Percentiles rank a stretch among this genome's conserved stretches.
phyloP scores from a whole-genome alignment of 1,140 invertebrate species.

The Orussus abietinus region DNA sequence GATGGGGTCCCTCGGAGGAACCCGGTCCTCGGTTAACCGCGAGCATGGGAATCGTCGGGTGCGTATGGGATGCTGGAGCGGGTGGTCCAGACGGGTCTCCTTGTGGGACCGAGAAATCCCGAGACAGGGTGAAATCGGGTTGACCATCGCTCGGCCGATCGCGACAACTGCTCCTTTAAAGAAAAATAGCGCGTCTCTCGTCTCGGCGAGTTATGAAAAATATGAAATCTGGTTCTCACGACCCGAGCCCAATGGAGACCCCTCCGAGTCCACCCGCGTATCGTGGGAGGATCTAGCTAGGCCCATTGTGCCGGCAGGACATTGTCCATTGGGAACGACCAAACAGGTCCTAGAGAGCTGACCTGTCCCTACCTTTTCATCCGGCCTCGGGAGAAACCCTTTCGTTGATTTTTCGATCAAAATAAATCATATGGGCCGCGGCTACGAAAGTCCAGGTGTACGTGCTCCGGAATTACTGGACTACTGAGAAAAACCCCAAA shows the following conservation, averaged over 20 bases:
- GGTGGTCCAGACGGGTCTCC: too few species aligned
- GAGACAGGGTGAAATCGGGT: too few species aligned
- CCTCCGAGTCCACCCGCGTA: slow-evolving; percentile 46
- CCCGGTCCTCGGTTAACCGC: too few species aligned
- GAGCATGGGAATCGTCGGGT: too few species aligned
- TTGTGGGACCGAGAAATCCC: too few species aligned
- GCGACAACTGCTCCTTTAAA: not conserved
- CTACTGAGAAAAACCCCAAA: too few species aligned
- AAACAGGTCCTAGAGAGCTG: slow-evolving; percentile 49
- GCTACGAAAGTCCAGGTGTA: slow-evolving; percentile 36
- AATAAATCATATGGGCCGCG: slow-evolving; percentile 48
- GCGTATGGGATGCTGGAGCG: too few species aligned
- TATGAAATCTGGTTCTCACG: slow-evolving; percentile 56
- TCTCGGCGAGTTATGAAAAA: slow-evolving; percentile 49
- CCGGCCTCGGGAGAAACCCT: slow-evolving; percentile 36
- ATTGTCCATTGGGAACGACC: slow-evolving; percentile 49
- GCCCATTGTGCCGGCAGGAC: slow-evolving; percentile 42
- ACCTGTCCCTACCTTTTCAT: slow-evolving; percentile 46
- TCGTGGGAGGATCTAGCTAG: slow-evolving; percentile 53
- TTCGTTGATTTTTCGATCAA: slow-evolving; percentile 46
- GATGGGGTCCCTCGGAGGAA: too few species aligned
- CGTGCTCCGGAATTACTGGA: slow-evolving; percentile 20
- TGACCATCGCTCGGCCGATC: too few species aligned
- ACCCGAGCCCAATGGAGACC: slow-evolving; percentile 42
- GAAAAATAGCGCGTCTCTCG: slow-evolving; percentile 25